Evolutionary conservation across 2,888 invertebrate species (phyloP).

Genomic region (Agrotis ipsilon): DNA sequence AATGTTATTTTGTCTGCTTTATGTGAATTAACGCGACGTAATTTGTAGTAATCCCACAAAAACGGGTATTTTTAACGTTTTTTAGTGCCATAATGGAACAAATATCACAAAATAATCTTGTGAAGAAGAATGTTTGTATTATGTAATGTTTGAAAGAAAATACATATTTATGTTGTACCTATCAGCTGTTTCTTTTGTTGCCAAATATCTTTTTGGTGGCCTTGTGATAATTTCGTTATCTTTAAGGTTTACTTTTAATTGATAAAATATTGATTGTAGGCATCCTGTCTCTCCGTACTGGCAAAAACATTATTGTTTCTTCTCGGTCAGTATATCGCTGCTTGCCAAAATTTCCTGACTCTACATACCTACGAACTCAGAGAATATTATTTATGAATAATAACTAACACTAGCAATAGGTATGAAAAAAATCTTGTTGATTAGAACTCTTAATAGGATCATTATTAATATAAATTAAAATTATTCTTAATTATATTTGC

Average conservation of each 20-base stretch:
- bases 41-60: constrained; percentile 3
- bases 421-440: background rate
- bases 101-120: constrained; percentile 30
- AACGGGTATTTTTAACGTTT: constrained; percentile 16
- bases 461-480: background rate
- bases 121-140: constrained; percentile 1
- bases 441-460: background rate
- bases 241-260: background rate
- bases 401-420: background rate
- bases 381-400: background rate
- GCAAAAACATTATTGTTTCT: background rate
- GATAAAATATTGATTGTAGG: constrained; percentile 1
- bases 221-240: background rate
- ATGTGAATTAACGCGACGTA: constrained; percentile 19
- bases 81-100: constrained; percentile 25
- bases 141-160: constrained; percentile 28
- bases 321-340: background rate
- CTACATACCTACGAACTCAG: background rate
- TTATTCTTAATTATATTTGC: background rate
- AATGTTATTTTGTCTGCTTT: constrained; percentile 31
- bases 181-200: constrained; percentile 32
- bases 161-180: constrained; percentile 9
- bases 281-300: background rate
- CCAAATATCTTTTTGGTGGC: background rate
- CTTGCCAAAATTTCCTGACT: constrained; percentile 7